Evolutionary conservation across 2,113 vertebrate species (phyloP).

Genomic region (Ascaphus truei): DNA sequence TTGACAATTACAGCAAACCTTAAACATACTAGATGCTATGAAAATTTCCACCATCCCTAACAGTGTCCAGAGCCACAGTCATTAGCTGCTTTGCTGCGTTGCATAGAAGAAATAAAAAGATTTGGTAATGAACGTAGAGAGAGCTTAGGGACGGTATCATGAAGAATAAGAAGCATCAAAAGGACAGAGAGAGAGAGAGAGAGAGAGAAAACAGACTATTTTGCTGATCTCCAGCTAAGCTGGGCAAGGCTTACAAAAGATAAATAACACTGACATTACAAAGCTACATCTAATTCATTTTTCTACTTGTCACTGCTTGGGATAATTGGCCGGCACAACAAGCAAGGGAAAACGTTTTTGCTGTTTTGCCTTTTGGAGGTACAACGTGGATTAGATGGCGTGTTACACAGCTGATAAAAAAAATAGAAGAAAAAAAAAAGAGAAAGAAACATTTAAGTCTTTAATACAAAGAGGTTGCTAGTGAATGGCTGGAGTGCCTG

Average conservation of each 20-base stretch:
- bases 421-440: conserved; percentile 29
- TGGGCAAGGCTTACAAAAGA: conserved; percentile 50
- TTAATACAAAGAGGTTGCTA: conserved; percentile 42
- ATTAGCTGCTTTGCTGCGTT: no score
- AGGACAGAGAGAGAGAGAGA: conserved; percentile 8
- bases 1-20: no score
- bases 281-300: conserved; percentile 48
- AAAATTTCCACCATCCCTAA: no score
- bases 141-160: conserved; percentile 34
- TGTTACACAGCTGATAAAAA: conserved; percentile 38
- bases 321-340: conserved; percentile 56
- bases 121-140: background rate
- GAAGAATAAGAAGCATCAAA: conserved; percentile 37
- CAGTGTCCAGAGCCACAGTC: no score
- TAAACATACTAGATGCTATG: no score
- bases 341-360: conserved; percentile 38
- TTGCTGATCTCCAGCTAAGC: conserved; percentile 51
- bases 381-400: conserved; percentile 40
- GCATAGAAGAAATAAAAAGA: no score
- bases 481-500: conserved; percentile 37
- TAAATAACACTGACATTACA: conserved; percentile 52
- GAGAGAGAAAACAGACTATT: conserved; percentile 32
- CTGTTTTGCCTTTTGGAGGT: conserved; percentile 34
- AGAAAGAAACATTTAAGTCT: conserved; percentile 42
- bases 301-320: conserved; percentile 46